Evolutionary conservation across 2,888 invertebrate genomes (phyloP).

Genomic region (Macrophya annulata): DNA sequence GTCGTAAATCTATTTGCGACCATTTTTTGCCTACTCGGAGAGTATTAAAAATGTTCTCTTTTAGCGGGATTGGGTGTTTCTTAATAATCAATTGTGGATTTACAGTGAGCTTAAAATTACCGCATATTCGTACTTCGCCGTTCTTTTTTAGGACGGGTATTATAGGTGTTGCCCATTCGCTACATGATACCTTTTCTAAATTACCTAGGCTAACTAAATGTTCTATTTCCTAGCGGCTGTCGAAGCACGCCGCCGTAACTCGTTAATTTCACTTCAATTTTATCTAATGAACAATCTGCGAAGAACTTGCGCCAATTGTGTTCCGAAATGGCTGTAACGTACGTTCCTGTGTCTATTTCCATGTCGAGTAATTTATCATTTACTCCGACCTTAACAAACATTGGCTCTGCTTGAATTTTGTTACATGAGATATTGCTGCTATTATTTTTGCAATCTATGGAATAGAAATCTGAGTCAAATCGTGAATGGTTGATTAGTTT

Average conservation of each 20-base stretch:
- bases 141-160: conserved; percentile 67
- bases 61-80: conserved; percentile 66
- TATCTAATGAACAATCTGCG: background rate
- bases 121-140: conserved; percentile 64
- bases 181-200: conserved; percentile 62
- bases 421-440: background rate
- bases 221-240: conserved; percentile 56
- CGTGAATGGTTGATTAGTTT: background rate
- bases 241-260: background rate
- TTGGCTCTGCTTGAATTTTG: background rate
- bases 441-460: background rate
- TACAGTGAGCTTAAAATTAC: conserved; percentile 66
- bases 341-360: conserved; percentile 56
- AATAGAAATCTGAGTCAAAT: background rate
- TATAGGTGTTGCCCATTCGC: conserved; percentile 71
- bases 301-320: background rate
- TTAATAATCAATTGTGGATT: conserved; percentile 65
- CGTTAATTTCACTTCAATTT: background rate
- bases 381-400: background rate
- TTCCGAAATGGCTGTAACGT: conserved; percentile 15
- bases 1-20: conserved; percentile 66
- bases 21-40: conserved; percentile 66
- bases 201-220: conserved; percentile 61
- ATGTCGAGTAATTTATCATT: background rate
- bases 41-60: conserved; percentile 66